Evolutionary conservation across 2,113 vertebrate species (phyloP).

Genomic region (Pollachius pollachius): DNA sequence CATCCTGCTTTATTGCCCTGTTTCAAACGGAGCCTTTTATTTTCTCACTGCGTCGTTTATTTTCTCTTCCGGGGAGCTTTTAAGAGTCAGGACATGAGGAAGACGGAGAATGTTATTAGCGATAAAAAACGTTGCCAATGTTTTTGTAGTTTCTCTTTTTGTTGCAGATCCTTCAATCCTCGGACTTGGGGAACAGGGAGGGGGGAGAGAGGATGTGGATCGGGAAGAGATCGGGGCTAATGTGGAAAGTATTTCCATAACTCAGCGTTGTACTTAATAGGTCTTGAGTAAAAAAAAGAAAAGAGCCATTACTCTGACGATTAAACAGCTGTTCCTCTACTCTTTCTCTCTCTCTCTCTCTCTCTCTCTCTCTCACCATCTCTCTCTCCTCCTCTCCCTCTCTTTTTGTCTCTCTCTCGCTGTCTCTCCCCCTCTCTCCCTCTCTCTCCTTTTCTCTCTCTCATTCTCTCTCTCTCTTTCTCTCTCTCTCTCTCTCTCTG

Average conservation of each 20-base stretch:
- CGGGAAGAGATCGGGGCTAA: background rate
- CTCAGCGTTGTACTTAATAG: background rate
- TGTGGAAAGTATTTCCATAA: background rate
- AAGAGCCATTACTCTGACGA: background rate
- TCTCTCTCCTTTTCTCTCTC: too few species aligned
- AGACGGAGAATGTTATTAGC: background rate
- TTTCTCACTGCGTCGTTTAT: background rate
- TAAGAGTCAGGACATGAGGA: background rate
- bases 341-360: conserved; percentile 1
- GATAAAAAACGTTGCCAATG: background rate
- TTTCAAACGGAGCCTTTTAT: too few species aligned
- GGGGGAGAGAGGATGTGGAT: background rate
- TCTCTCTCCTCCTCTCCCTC: background rate
- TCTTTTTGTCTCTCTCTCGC: too few species aligned
- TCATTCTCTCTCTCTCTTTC: too few species aligned
- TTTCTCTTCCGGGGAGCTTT: background rate
- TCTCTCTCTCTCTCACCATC: background rate
- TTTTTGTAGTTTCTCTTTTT: background rate
- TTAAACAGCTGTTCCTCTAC: background rate
- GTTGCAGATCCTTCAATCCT: too few species aligned
- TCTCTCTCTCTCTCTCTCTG: too few species aligned
- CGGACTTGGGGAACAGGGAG: too few species aligned
- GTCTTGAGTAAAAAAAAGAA: background rate
- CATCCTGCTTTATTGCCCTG: too few species aligned
- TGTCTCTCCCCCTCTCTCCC: too few species aligned